These are phyloP conservation scores for Oscheius sp. DNA, from an alignment of 2,888 invertebrate genomes.

Conservation along the genomic window DNA sequence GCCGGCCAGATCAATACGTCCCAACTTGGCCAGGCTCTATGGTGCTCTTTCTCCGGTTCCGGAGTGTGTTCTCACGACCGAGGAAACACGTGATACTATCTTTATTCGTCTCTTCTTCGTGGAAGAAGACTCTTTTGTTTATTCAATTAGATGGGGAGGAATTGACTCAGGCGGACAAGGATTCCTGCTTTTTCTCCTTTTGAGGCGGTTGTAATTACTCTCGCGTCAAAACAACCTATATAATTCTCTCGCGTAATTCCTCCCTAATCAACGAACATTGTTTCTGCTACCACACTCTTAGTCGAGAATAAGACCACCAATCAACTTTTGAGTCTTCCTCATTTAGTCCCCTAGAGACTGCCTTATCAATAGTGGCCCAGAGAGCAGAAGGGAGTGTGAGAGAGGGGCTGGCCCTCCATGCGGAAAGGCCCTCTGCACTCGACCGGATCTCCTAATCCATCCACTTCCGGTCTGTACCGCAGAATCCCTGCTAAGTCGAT, in stretches of 20 bases:
- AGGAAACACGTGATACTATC: conserved; percentile 9
- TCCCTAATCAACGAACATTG: no score
- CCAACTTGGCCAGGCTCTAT: no score
- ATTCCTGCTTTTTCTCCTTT: background rate
- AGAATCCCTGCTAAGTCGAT: no score
- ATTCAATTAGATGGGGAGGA: conserved; percentile 25
- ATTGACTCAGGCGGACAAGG: conserved; percentile 11
- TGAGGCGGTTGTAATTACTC: no score
- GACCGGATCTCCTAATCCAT: conserved; percentile 18
- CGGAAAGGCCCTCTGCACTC: conserved; percentile 1
- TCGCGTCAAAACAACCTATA: no score
- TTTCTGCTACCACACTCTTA: background rate
- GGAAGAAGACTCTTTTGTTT: conserved; percentile 6
- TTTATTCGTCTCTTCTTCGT: background rate
- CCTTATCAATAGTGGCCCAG: conserved; percentile 27
- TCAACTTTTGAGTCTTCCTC: background rate
- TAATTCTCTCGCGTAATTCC: no score
- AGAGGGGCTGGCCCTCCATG: background rate
- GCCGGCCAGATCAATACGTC: no score
- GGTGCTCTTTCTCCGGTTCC: conserved; percentile 10
- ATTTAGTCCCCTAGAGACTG: no score
- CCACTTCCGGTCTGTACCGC: conserved; percentile 4
- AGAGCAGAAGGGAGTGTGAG: background rate
- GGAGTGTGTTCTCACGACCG: conserved; percentile 18
- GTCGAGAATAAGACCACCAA: no score